Evolutionary conservation across 2,113 vertebrate species (phyloP).

Genomic region (Gorsachius goisagi): DNA sequence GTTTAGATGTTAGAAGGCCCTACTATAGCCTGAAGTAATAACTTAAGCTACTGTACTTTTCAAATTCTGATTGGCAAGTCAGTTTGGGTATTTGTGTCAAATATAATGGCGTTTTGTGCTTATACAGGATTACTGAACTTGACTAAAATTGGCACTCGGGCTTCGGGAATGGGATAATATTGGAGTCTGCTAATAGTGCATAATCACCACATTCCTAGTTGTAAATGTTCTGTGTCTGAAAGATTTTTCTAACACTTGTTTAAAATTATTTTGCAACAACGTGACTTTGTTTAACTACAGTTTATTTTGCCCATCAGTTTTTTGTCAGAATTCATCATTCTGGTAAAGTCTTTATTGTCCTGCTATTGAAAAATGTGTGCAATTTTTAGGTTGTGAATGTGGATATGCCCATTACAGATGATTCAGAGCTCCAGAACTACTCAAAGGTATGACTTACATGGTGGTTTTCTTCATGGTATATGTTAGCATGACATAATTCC

Average conservation of each 20-base stretch:
- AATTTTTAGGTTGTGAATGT: constrained; percentile 83
- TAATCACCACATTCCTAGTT: constrained; percentile 2
- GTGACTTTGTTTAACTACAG: neutral
- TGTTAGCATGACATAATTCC: neutral
- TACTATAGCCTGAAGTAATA: neutral
- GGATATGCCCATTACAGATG: constrained; percentile 87
- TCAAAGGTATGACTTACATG: constrained; percentile 82
- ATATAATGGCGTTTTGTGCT: constrained; percentile 45
- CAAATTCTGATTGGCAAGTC: constrained; percentile 9
- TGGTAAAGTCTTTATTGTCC: neutral
- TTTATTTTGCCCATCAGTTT: neutral
- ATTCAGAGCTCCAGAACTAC: constrained; percentile 90
- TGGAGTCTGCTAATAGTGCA: constrained; percentile 32
- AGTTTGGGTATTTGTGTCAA: constrained; percentile 31
- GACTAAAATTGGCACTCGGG: neutral
- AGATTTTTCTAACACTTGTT: constrained; percentile 9
- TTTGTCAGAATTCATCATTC: neutral
- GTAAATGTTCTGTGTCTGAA: neutral
- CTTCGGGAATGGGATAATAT: neutral
- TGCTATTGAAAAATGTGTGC: neutral
- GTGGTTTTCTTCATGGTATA: neutral
- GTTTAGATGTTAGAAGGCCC: neutral
- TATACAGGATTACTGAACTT: constrained; percentile 33
- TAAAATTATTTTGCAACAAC: constrained; percentile 15
- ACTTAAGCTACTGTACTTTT: neutral